Conservation (phyloP, 2,888 invertebrate genomes). For the Hemicrepidius hirtus region DNA sequence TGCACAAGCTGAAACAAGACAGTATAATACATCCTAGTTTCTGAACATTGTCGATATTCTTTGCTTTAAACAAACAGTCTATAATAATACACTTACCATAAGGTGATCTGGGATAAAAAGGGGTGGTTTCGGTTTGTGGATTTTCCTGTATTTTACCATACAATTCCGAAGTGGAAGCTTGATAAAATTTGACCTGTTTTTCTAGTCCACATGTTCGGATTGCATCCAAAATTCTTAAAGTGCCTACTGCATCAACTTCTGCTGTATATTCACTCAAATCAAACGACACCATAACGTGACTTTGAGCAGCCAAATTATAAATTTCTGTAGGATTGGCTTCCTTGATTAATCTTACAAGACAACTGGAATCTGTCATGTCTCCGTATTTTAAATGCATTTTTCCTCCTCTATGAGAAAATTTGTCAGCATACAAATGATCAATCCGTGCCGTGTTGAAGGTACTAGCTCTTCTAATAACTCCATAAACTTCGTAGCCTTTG, state of each 20-base stretch:
- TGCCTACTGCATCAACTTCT: slow-evolving; percentile 95
- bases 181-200: slow-evolving; percentile 88
- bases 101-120: slow-evolving; percentile 96
- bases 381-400: slow-evolving; percentile 97
- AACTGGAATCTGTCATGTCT: slow-evolving; percentile 97
- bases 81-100: too few relatives aligned
- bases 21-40: slow-evolving; percentile 5
- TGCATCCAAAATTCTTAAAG: slow-evolving; percentile 91
- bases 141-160: slow-evolving; percentile 94
- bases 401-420: slow-evolving; percentile 88
- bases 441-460: slow-evolving; percentile 97
- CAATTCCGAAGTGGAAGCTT: slow-evolving; percentile 95
- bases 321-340: slow-evolving; percentile 92
- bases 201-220: slow-evolving; percentile 90
- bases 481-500: slow-evolving; percentile 96
- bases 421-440: slow-evolving; percentile 94
- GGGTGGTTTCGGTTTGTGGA: slow-evolving; percentile 94
- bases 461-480: slow-evolving; percentile 93
- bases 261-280: slow-evolving; percentile 99
- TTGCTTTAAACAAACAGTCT: too few relatives aligned
- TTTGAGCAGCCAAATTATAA: slow-evolving; percentile 98
- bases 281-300: slow-evolving; percentile 98
- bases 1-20: slow-evolving; percentile 86
- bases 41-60: too few relatives aligned
- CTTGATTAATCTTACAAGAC: slow-evolving; percentile 88